Conservation (phyloP, 2,113 vertebrate species). For the Xyrauchen texanus region DNA sequence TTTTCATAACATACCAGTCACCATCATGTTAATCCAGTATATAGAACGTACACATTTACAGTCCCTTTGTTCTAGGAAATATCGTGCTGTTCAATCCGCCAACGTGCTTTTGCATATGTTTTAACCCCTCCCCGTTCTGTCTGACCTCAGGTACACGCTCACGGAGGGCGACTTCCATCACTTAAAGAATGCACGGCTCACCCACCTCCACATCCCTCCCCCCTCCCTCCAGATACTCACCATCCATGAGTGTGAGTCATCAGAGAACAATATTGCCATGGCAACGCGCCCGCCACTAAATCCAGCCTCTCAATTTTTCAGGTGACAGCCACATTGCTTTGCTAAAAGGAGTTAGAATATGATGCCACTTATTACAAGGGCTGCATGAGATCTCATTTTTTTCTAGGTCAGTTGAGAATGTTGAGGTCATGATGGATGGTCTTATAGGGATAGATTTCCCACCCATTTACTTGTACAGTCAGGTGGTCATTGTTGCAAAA, state of each 20-base stretch:
- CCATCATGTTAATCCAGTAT: too few relatives aligned
- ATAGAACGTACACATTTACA: too few relatives aligned
- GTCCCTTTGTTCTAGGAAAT: neutral
- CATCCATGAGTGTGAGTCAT: constrained; percentile 93
- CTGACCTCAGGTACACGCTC: constrained; percentile 86
- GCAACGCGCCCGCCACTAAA: constrained; percentile 77
- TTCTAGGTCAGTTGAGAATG: neutral
- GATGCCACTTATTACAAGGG: constrained; percentile 30
- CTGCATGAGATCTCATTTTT: neutral
- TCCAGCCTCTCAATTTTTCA: constrained; percentile 93
- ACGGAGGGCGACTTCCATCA: constrained; percentile 97
- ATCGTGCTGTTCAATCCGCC: neutral
- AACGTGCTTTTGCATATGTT: neutral
- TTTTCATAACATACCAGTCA: too few relatives aligned
- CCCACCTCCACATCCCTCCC: constrained; percentile 85
- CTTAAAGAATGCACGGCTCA: constrained; percentile 94
- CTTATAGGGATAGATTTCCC: too few relatives aligned
- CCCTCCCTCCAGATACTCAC: constrained; percentile 91
- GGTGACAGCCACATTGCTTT: constrained; percentile 69
- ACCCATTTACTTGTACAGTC: too few relatives aligned
- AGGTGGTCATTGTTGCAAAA: too few relatives aligned
- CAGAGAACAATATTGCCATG: constrained; percentile 84
- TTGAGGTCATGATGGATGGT: too few relatives aligned
- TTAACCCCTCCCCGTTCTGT: constrained; percentile 16
- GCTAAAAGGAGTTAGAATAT: constrained; percentile 5